Base-by-base conservation (phyloP, 2,888 invertebrate species). In the Iphiclides podalirius region DNA sequence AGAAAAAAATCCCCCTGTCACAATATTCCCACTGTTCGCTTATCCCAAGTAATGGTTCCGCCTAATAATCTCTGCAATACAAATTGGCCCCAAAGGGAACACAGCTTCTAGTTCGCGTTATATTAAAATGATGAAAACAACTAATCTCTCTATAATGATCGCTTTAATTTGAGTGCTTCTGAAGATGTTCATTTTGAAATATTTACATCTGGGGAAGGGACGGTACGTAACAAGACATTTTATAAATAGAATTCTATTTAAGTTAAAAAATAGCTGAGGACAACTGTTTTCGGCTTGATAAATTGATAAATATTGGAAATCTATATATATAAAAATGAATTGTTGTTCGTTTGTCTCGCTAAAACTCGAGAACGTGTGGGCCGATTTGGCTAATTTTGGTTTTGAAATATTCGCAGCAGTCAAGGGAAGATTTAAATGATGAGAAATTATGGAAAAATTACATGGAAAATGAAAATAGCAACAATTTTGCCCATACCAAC, bases 21-120 rank as follows among this genome's bases (percentile, higher is more conserved):
- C 11, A n/a, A 23, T 46, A 45, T 28, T 45, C 40, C 49, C 14
- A n/a, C 43, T 14, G 33, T 35, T 16, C 31, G 35, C 61, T 59
- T 56, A 45, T 52, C 34, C 13, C 13, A 15, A 51, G 34, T 0
- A 38, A 40, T 57, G n/a, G 55, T 43, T 47, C 58, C 57, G 59
- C 39, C 41, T 17, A 20, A 23, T 35, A 43, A 48, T 54, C 58
- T 39, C 40, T 12, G 39, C 59, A 59, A 50, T 41, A 68, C 68
- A 78, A 78, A 78, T 79, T 78, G 78, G 75, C 62, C 72, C 72
- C 79, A 33, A 0, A 20, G 75, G 63, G 75, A 59, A 52, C 43
- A n/a, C 38, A 31, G 40, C 43, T 28, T 31, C 47, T 49, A 40
- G 40, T 44, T 45, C 9, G 49, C 39, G 16, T 40, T 41, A 53